Evolutionary conservation across 2,797 vertebrate species (phyloP).

Genomic region (Heteromormyrus szaboi): DNA sequence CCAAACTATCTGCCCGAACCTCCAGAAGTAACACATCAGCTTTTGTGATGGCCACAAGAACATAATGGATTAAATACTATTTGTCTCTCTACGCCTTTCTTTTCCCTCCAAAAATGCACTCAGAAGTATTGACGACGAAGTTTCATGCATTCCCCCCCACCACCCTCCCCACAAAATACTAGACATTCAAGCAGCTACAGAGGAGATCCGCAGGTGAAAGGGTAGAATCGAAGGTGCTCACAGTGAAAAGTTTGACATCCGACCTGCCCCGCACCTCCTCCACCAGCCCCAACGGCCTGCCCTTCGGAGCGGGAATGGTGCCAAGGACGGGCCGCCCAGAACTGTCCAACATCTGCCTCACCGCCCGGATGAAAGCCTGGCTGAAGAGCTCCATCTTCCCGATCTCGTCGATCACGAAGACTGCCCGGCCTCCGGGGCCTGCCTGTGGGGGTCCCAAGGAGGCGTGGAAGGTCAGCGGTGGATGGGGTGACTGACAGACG

Average conservation of each 20-base stretch:
- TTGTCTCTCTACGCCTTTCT: neutral
- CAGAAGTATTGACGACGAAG: neutral
- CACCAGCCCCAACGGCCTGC: slow-evolving; percentile 77
- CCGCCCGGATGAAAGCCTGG: slow-evolving; percentile 76
- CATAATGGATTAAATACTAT: neutral
- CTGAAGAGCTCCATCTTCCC: slow-evolving; percentile 98
- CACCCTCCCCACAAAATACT: neutral
- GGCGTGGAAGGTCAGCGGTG: slow-evolving; percentile 46
- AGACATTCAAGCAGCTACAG: neutral
- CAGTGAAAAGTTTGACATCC: slow-evolving; percentile 79
- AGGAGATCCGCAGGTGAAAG: neutral
- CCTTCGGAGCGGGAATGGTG: slow-evolving; percentile 83
- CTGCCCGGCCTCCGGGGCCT: slow-evolving; percentile 32
- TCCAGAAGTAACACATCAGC: neutral
- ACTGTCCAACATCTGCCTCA: slow-evolving; percentile 64
- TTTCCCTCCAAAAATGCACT: neutral
- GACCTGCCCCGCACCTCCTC: slow-evolving; percentile 79
- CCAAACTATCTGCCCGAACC: neutral
- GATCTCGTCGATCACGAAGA: slow-evolving; percentile 88
- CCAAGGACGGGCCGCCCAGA: slow-evolving; percentile 68
- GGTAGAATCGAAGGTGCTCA: slow-evolving; percentile 56
- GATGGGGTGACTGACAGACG: slow-evolving; percentile 52
- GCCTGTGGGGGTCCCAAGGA: slow-evolving; percentile 40
- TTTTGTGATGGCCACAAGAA: neutral
- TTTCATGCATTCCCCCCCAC: neutral